Evolutionary conservation across 2,888 invertebrate species (phyloP).

Genomic region (Athrips mouffetella): DNA sequence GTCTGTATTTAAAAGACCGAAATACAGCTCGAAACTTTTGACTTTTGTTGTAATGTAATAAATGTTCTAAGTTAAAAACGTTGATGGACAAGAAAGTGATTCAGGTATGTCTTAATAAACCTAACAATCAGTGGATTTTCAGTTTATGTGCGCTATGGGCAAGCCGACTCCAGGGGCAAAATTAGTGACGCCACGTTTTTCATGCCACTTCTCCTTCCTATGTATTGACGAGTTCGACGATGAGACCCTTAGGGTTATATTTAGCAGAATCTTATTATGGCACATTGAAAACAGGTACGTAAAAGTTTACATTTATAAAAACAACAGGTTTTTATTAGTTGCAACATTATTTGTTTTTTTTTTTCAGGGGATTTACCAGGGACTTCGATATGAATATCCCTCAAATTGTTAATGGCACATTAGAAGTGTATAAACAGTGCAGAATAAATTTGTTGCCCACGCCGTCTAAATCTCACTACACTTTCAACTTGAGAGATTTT

Average conservation of each 20-base stretch:
- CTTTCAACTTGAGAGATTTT: conserved; percentile 96
- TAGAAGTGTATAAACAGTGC: conserved; percentile 91
- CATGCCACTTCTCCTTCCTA: conserved; percentile 90
- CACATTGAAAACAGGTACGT: conserved; percentile 93
- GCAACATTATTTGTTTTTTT: neutral
- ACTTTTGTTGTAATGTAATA: conserved; percentile 6
- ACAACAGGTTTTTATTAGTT: neutral
- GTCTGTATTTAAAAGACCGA: no score
- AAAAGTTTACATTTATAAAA: neutral
- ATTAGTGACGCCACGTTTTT: conserved; percentile 89
- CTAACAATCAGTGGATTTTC: conserved; percentile 69
- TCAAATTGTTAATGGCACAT: conserved; percentile 90
- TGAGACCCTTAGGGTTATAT: conserved; percentile 88
- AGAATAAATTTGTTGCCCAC: conserved; percentile 91
- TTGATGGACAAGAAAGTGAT: no score
- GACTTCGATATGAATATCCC: conserved; percentile 96
- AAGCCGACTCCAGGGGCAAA: conserved; percentile 89
- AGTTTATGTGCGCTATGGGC: conserved; percentile 92
- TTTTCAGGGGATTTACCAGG: conserved; percentile 91
- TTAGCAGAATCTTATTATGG: conserved; percentile 94
- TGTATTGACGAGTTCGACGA: conserved; percentile 95
- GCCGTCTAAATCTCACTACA: conserved; percentile 95
- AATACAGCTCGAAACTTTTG: neutral
- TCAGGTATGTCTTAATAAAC: no score
- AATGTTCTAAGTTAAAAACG: no score